Percentiles rank a stretch among this genome's conserved stretches.
These are phyloP conservation scores for Erebia aethiops DNA, from an alignment of 2,888 invertebrate species.

Conservation along the genomic window DNA sequence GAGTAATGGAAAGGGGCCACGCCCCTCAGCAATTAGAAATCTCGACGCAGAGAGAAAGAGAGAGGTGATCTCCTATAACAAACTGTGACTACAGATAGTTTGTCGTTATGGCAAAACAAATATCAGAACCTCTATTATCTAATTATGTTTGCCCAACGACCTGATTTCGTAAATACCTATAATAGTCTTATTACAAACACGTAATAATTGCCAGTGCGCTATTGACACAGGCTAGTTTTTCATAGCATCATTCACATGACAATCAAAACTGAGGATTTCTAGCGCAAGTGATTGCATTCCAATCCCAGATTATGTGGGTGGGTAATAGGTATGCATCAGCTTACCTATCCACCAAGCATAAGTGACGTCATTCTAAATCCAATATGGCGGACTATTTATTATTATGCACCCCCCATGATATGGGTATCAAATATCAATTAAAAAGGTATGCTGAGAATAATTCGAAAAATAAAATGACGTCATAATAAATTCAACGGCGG, in stretches of 20 bases:
- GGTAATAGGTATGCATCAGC: not conserved
- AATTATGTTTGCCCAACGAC: conserved; percentile 30
- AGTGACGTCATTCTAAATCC: too few relatives aligned
- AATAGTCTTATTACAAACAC: conserved; percentile 3
- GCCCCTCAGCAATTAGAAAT: too few relatives aligned
- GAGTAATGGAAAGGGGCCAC: too few relatives aligned
- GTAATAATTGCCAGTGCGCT: conserved; percentile 9
- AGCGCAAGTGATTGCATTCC: conserved; percentile 14
- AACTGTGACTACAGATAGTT: not conserved
- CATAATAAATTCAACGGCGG: too few relatives aligned
- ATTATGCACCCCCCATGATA: too few relatives aligned
- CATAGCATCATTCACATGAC: conserved; percentile 34
- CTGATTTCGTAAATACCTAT: conserved; percentile 16
- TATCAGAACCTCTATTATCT: not conserved
- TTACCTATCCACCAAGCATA: not conserved
- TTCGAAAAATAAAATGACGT: too few relatives aligned
- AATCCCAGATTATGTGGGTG: conserved; percentile 9
- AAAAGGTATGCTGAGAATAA: too few relatives aligned
- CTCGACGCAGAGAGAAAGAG: too few relatives aligned
- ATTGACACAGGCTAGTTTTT: conserved; percentile 33
- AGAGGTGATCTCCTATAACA: too few relatives aligned
- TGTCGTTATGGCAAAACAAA: conserved; percentile 4
- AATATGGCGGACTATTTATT: too few relatives aligned
- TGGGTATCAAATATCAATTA: too few relatives aligned
- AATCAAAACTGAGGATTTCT: conserved; percentile 30